A percentile compares a stretch with the other conserved stretches of the same genome.
Conservation (phyloP, 2,113 vertebrate genomes). For the Alligator mississippiensis region DNA sequence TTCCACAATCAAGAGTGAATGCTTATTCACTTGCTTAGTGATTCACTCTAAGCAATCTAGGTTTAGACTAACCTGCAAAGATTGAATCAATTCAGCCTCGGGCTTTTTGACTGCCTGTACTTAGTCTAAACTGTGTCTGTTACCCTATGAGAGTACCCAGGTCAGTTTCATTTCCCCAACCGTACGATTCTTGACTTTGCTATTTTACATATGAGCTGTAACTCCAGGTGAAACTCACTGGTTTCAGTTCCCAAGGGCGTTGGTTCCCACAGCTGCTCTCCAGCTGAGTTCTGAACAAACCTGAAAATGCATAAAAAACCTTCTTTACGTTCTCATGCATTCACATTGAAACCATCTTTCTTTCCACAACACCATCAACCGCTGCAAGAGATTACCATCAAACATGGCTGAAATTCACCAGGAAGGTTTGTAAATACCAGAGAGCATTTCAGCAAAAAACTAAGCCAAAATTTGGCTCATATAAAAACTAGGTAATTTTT, state of each 20-base stretch:
- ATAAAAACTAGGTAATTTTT: constrained; percentile 23
- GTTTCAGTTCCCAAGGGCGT: constrained; percentile 68
- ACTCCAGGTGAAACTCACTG: constrained; percentile 16
- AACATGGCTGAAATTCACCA: constrained; percentile 27
- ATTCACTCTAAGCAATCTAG: too few species aligned
- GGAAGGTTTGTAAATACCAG: constrained; percentile 32
- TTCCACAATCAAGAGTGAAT: too few species aligned
- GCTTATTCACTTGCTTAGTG: too few species aligned
- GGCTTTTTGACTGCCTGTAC: too few species aligned
- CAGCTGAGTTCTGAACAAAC: constrained; percentile 68
- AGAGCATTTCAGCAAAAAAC: constrained; percentile 12
- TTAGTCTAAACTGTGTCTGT: not conserved
- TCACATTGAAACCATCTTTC: constrained; percentile 51
- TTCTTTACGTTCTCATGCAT: constrained; percentile 65
- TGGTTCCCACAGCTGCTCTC: constrained; percentile 71
- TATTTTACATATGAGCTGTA: constrained; percentile 21
- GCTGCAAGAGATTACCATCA: constrained; percentile 54
- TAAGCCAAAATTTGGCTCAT: not conserved
- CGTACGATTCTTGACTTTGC: not conserved
- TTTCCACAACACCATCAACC: constrained; percentile 41
- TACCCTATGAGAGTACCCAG: not conserved
- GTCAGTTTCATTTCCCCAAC: constrained; percentile 52
- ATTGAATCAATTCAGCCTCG: too few species aligned
- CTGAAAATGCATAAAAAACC: constrained; percentile 73
- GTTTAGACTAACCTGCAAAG: too few species aligned